Evolutionary conservation across 2,113 vertebrate genomes (phyloP), one percentile per base, ranked within the genome.

Genomic region (Colistium nudipinnis): DNA sequence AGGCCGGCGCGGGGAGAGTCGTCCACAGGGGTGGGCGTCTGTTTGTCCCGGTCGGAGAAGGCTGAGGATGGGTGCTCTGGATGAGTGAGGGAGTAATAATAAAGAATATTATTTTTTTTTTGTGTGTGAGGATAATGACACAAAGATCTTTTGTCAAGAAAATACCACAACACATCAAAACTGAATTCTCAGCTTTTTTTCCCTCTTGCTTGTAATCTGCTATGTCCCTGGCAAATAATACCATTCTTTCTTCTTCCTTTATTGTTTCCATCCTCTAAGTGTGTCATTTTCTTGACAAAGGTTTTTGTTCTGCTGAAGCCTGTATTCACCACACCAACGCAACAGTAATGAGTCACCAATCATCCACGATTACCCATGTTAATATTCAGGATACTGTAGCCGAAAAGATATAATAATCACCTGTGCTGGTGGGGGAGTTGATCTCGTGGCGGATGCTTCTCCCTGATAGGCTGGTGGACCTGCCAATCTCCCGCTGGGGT

Each of bases 341-440:
- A 41, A 48, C 54, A 68, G 17, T 52, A 45, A 76, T 76, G 53
- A 85, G 39, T 87, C 73, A 75, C 33, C 20, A 17, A 22, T 30
- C 33, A 47, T 47, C 69, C 19, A 27, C 62, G 48, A 70, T 47
- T 28, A 48, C 16, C 14, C 41, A n/a, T n/a, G n/a, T n/a, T n/a
- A n/a, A n/a, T 62, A 33, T 7, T 25, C 14, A 65, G 7, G 16
- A 49, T 55, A 35, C 14, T 71, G 45, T 39, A 69, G 36, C 24
- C 28, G 36, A 52, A 76, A 4, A 57, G 44, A 65, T 48, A 45
- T 13, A 7, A 47, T 27, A 61, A 22, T 83, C 33, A 99, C 98
- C 98, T 95, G 97, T 99, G 89, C 97, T 99, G 76, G 98, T 99
- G 38, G 98, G 97, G 13, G 97, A 99, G 91, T 99, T 99, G 82